phyloP scores from a whole-genome alignment of 2,113 vertebrate species.

The Phoxinus phoxinus region DNA sequence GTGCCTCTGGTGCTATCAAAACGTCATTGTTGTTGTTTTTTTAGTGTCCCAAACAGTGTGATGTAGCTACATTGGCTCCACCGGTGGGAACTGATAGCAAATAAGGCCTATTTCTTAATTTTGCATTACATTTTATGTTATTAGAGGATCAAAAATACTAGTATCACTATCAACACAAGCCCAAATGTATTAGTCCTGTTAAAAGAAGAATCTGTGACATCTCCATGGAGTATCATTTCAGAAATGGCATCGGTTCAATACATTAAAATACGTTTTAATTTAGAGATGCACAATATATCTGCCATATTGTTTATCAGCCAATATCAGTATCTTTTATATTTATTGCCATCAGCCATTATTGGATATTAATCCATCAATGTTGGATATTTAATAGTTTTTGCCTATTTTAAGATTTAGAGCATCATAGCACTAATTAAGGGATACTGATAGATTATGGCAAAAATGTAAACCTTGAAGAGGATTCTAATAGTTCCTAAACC shows the following conservation, averaged over 20 bases:
- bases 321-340: neutral
- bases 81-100: neutral
- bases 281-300: neutral
- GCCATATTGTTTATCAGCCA: neutral
- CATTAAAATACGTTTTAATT: neutral
- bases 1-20: neutral
- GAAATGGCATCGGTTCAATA: neutral
- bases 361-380: neutral
- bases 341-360: neutral
- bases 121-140: neutral
- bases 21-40: no score
- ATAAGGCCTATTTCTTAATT: neutral
- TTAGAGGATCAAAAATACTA: neutral
- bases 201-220: neutral
- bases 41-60: neutral
- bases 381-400: neutral
- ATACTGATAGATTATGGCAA: no score
- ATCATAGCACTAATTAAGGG: neutral
- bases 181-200: neutral
- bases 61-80: neutral
- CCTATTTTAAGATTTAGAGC: neutral
- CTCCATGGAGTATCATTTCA: neutral
- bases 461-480: no score
- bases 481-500: no score
- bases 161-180: neutral